Base-by-base conservation (phyloP, 2,888 invertebrate species). In the Drosophila subquinaria region DNA sequence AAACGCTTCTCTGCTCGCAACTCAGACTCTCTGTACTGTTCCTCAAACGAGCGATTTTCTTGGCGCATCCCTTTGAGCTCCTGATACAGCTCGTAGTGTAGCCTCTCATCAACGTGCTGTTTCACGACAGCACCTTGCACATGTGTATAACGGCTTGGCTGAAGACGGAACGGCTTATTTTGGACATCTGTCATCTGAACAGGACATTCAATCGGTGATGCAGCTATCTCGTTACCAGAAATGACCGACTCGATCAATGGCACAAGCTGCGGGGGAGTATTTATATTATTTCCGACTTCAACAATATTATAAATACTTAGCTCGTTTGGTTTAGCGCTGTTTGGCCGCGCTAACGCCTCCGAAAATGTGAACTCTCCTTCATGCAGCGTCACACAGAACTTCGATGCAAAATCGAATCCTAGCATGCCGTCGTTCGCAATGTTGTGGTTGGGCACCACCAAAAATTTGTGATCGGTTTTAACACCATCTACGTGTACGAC, bases 11-110 rank as follows among this genome's bases (percentile, higher is more conserved):
- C 96, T 78, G 95, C 95, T 71, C 96, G 94, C 79, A 95, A 94
- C 92, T 97, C 97, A 83, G 96, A 94, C 96, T 96, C 97, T 89
- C 97, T 94, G 65, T 90, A 91, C 68, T 93, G 93, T 92, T 98
- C 98, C 92, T 98, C 98, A 20, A 20, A 20, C 20, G 20, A 20
- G 20, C 20, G 20, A 20, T 52, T 10, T 52, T 52, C 52, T 40
- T 52, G n/a, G 23, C 23, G 20, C 20, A 20, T 3, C 20, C 2
- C 20, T 20, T 20, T 20, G 20, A 20, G 20, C 20, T 20, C 20
- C 20, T 20, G 20, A 20, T 20, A 20, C 20, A 20, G 20, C 20
- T 20, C 38, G n/a, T 20, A 27, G n/a, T 3, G n/a, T 6, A 38
- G 0, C n/a, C 38, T n/a, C 1, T 38, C 38, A n/a, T 38, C 38